phyloP scores from a whole-genome alignment of 2,797 vertebrate genomes.

The Anomalospiza imberbis region DNA sequence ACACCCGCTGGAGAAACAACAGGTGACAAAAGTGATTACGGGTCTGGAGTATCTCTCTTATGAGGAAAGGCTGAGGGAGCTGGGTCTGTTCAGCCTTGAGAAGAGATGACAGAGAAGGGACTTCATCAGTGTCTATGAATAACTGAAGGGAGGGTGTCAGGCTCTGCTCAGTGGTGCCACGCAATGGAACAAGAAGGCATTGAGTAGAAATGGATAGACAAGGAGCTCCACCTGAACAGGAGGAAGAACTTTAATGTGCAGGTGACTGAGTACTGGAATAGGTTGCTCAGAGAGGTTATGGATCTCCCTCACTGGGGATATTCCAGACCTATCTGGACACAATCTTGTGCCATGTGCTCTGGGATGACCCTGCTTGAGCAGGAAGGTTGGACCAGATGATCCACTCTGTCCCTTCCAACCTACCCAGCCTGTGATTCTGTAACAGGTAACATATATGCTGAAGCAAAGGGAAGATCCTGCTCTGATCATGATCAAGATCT shows the following conservation, averaged over 20 bases:
- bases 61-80: neutral
- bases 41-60: neutral
- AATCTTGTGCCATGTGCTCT: neutral
- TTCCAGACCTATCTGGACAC: neutral
- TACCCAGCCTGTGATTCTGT: neutral
- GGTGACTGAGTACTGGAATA: neutral
- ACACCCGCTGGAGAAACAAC: neutral
- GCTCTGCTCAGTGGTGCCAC: accelerated
- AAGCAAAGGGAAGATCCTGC: neutral
- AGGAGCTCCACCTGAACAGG: neutral
- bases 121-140: neutral
- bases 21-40: neutral
- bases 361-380: neutral
- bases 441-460: neutral
- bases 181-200: neutral
- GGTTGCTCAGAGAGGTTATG: neutral
- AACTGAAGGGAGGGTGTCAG: neutral
- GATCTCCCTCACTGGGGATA: neutral
- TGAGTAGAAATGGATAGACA: neutral
- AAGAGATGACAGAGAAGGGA: neutral
- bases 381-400: neutral
- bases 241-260: neutral
- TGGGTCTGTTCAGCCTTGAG: neutral
- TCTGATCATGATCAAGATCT: neutral
- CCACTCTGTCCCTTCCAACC: neutral